phyloP scores from a whole-genome alignment of 2,113 vertebrate genomes.

The Stigmatopora nigra region DNA sequence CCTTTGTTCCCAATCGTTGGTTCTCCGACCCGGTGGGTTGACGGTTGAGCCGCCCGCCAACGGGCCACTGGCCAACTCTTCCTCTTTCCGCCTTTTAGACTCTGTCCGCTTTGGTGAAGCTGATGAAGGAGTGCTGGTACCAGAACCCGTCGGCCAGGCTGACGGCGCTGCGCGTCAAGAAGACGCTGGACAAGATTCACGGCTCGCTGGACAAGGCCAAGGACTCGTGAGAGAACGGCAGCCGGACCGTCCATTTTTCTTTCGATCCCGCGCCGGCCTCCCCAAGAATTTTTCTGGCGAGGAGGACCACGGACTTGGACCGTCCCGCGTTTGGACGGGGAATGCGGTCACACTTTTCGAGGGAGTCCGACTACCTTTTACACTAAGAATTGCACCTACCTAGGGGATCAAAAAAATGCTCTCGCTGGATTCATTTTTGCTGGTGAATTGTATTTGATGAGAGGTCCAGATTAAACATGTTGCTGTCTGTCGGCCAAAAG shows the following conservation, averaged over 20 bases:
- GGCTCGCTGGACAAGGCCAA: constrained; percentile 74
- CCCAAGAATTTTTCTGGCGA: background rate
- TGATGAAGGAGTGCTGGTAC: constrained; percentile 82
- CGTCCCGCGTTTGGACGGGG: background rate
- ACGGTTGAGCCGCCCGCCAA: no score
- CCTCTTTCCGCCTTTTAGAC: constrained; percentile 46
- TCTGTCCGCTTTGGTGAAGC: constrained; percentile 73
- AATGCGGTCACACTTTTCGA: background rate
- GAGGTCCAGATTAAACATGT: no score
- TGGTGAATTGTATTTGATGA: no score
- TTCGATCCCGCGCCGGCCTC: constrained; percentile 22
- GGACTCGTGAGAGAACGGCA: constrained; percentile 65
- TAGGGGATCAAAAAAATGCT: no score
- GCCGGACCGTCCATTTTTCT: constrained; percentile 7
- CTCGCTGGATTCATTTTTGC: no score
- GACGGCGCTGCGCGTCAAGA: constrained; percentile 76
- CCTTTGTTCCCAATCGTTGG: constrained; percentile 77
- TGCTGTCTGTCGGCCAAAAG: no score
- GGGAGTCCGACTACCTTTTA: no score
- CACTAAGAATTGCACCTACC: no score
- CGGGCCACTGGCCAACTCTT: no score
- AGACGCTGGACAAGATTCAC: constrained; percentile 77
- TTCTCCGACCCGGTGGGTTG: constrained; percentile 74
- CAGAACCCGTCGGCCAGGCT: constrained; percentile 77
- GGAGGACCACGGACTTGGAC: background rate